phyloP scores from a whole-genome alignment of 1,140 invertebrate species.

The Drosophila bocqueti region DNA sequence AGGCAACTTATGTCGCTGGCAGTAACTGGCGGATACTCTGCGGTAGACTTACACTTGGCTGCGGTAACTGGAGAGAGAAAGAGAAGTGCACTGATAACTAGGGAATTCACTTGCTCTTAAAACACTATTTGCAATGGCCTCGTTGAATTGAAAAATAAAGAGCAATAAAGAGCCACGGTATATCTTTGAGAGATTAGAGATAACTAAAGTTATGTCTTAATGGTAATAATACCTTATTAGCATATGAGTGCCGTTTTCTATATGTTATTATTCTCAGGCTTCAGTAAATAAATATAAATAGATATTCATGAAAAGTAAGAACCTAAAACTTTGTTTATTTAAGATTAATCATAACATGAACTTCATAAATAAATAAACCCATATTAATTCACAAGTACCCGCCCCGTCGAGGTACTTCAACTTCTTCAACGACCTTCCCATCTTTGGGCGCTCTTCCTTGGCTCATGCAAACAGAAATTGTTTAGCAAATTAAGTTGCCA shows the following conservation, averaged over 20 bases:
- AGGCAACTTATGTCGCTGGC: constrained; percentile 39
- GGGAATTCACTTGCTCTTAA: background rate
- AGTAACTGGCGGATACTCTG: constrained; percentile 29
- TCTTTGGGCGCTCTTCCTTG: background rate
- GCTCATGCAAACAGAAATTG: constrained; percentile 65
- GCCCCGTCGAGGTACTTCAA: constrained; percentile 16
- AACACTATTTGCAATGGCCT: background rate
- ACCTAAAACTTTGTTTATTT: no score
- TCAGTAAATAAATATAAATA: background rate
- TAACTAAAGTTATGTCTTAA: no score
- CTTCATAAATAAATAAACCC: background rate
- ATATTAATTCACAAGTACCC: constrained; percentile 1
- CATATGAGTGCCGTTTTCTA: no score
- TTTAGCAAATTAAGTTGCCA: constrained; percentile 79
- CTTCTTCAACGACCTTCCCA: background rate
- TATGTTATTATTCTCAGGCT: no score
- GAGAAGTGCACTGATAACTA: background rate
- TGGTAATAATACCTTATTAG: no score
- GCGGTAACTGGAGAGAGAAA: background rate
- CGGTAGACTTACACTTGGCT: constrained; percentile 18
- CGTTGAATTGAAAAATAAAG: background rate
- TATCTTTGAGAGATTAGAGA: background rate
- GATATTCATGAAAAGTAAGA: background rate
- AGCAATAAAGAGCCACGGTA: background rate
- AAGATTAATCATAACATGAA: background rate